phyloP scores from a whole-genome alignment of 2,888 invertebrate species.

The Leistus spinibarbis region DNA sequence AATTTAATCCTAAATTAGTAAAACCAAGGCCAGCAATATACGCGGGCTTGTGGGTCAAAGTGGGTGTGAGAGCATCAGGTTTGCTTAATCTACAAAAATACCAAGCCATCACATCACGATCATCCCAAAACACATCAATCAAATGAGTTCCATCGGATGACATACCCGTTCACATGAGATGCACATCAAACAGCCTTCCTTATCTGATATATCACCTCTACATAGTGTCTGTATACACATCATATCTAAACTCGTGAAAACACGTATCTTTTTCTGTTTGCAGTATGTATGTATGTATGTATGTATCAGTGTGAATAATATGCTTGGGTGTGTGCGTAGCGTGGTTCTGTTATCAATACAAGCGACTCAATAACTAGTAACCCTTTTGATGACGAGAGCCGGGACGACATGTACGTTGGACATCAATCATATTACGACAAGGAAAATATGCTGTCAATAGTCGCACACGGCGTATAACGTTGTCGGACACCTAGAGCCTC shows the following conservation, averaged over 20 bases:
- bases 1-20: conserved; percentile 11
- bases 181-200: not conserved
- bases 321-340: not conserved
- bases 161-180: conserved; percentile 15
- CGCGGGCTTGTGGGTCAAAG: not conserved
- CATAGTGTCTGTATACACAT: not conserved
- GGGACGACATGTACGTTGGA: conserved; percentile 15
- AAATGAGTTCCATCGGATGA: conserved; percentile 22
- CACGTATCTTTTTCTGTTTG: not conserved
- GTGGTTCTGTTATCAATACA: conserved; percentile 20
- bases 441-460: conserved; percentile 33
- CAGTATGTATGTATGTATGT: not conserved
- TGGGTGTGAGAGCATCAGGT: not conserved
- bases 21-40: not conserved
- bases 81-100: conserved; percentile 31
- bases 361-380: conserved; percentile 30
- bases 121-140: conserved; percentile 33
- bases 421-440: conserved; percentile 38
- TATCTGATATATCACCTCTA: conserved; percentile 1
- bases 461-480: not conserved
- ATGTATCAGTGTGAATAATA: not conserved
- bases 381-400: conserved; percentile 9
- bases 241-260: not conserved
- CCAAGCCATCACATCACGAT: conserved; percentile 19
- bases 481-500: not conserved